A percentile compares a stretch with the other conserved stretches of the same genome.
phyloP scores from a whole-genome alignment of 2,797 vertebrate genomes.

The Malurus splendens region DNA sequence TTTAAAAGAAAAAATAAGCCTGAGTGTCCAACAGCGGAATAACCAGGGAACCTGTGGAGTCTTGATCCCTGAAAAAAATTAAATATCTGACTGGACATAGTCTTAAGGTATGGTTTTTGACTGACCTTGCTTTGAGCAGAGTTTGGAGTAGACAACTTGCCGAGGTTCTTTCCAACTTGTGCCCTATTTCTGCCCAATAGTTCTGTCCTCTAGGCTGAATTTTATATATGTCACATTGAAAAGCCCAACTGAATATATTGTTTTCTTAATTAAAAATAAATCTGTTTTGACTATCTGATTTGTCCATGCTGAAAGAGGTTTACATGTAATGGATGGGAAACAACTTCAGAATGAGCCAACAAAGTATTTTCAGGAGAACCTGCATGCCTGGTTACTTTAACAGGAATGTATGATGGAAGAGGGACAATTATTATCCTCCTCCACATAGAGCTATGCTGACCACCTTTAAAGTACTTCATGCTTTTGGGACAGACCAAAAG shows the following conservation, averaged over 20 bases:
- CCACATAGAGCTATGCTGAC: not conserved
- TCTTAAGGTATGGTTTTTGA: fast-evolving
- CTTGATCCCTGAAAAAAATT: not conserved
- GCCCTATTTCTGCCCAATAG: not conserved
- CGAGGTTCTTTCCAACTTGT: not conserved
- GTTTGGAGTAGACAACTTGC: not conserved
- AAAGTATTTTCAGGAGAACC: not conserved
- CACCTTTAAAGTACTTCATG: not conserved
- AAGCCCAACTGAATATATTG: not conserved
- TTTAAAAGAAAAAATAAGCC: not conserved
- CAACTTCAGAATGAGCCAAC: not conserved
- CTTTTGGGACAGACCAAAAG: not conserved
- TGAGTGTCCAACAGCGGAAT: fast-evolving
- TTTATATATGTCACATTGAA: not conserved
- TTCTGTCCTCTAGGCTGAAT: not conserved
- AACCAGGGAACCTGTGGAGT: not conserved
- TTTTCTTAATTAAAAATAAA: not conserved
- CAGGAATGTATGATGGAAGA: not conserved
- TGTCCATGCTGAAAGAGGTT: not conserved
- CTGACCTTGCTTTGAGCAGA: not conserved
- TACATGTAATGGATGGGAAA: not conserved
- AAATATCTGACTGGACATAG: not conserved
- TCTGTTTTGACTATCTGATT: not conserved
- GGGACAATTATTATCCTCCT: not conserved
- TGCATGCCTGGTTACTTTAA: not conserved